Evolutionary conservation across 1,140 invertebrate species (phyloP).

Genomic region (Drosophila sproati): DNA sequence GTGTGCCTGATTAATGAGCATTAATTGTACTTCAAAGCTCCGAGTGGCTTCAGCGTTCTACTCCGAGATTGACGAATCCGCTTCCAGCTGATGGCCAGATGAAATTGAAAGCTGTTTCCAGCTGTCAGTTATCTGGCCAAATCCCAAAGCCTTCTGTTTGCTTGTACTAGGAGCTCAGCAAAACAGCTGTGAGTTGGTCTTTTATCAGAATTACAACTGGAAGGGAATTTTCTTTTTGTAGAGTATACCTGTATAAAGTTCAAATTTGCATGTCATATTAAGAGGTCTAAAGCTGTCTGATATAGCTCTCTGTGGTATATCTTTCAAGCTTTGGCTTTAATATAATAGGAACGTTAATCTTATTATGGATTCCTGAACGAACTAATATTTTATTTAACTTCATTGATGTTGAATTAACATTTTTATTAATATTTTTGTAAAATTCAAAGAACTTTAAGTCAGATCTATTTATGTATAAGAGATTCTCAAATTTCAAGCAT

Average conservation of each 20-base stretch:
- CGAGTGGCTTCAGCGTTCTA: neutral
- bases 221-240: slow-evolving; percentile 13
- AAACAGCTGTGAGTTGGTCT: slow-evolving; percentile 36
- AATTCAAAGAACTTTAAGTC: no score
- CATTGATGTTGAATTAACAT: no score
- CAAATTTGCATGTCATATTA: neutral
- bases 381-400: no score
- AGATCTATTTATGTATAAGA: no score
- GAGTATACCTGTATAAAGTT: neutral
- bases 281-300: neutral
- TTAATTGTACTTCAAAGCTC: slow-evolving; percentile 29
- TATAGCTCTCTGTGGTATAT: no score
- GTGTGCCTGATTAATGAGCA: slow-evolving; percentile 26
- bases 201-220: slow-evolving; percentile 10
- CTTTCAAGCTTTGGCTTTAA: no score
- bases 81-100: slow-evolving; percentile 19
- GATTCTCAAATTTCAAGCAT: no score
- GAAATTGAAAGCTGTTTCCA: slow-evolving; percentile 73
- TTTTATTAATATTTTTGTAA: no score
- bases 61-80: slow-evolving; percentile 3
- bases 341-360: no score
- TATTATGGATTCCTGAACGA: no score
- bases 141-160: slow-evolving; percentile 67
- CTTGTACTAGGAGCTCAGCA: slow-evolving; percentile 67
- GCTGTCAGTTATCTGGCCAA: slow-evolving; percentile 61